Conservation (phyloP, 2,113 vertebrate genomes). For the Daphoenositta chrysoptera region DNA sequence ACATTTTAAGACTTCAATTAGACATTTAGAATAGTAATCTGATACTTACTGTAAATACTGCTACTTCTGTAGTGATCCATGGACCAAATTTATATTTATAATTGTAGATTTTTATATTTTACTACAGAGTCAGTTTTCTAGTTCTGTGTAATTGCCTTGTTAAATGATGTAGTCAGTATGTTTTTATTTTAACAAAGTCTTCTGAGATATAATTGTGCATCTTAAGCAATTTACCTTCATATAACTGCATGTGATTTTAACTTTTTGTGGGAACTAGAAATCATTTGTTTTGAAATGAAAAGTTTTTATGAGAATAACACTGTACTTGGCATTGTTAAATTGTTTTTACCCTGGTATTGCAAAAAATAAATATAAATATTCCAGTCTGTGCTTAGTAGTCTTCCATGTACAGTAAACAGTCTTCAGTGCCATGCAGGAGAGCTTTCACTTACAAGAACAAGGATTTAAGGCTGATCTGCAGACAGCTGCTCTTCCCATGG, state of each 20-base stretch:
- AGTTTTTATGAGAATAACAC: conserved; percentile 78
- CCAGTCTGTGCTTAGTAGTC: not conserved
- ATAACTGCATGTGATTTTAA: conserved; percentile 84
- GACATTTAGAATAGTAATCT: conserved; percentile 74
- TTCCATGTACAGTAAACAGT: not conserved
- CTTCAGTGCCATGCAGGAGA: not conserved
- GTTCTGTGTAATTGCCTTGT: conserved; percentile 82
- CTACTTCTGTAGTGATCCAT: conserved; percentile 85
- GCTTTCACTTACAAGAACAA: not conserved
- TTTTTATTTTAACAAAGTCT: conserved; percentile 75
- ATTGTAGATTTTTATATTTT: conserved; percentile 99
- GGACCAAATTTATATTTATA: conserved; percentile 99
- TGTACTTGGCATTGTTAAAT: conserved; percentile 71
- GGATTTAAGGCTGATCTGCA: not conserved
- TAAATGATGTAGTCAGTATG: conserved; percentile 77
- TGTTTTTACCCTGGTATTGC: conserved; percentile 71
- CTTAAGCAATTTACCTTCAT: conserved; percentile 78
- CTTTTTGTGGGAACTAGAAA: conserved; percentile 74
- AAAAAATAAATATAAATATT: conserved; percentile 77
- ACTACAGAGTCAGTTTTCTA: conserved; percentile 89
- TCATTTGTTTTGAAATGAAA: conserved; percentile 72
- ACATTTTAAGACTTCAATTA: conserved; percentile 71
- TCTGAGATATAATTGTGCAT: conserved; percentile 68
- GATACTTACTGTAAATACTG: conserved; percentile 91
- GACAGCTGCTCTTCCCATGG: not conserved